Evolutionary conservation across 2,113 vertebrate species (phyloP).

Genomic region (Mastomys coucha): DNA sequence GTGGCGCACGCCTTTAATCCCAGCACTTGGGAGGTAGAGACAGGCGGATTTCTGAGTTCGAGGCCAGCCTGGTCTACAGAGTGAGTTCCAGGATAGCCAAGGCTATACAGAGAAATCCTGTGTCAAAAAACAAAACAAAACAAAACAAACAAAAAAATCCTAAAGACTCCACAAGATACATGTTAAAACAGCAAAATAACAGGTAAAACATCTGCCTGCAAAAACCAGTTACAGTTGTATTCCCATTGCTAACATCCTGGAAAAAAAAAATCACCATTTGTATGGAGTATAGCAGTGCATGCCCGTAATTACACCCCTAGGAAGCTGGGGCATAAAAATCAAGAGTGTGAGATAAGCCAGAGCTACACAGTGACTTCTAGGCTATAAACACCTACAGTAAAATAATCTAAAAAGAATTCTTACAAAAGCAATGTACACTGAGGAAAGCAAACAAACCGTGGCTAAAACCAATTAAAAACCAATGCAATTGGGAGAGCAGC

Average conservation of each 20-base stretch:
- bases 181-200: background rate
- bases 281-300: background rate
- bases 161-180: background rate
- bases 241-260: background rate
- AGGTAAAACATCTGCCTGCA: background rate
- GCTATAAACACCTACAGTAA: background rate
- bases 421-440: background rate
- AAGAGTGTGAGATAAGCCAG: background rate
- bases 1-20: too few species aligned
- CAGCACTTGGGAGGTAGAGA: too few species aligned
- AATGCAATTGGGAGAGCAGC: background rate
- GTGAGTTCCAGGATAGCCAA: too few species aligned
- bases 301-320: background rate
- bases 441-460: background rate
- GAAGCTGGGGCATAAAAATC: background rate
- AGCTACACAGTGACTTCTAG: background rate
- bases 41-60: too few species aligned
- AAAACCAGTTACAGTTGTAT: background rate
- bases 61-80: too few species aligned
- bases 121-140: too few species aligned
- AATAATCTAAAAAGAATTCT: background rate
- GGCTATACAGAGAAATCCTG: too few species aligned
- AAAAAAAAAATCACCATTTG: background rate
- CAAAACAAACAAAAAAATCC: background rate
- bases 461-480: background rate